Evolutionary conservation across 2,888 invertebrate species (phyloP), one percentile per base, ranked within the genome.

Genomic region (Gymnocheta viridis): DNA sequence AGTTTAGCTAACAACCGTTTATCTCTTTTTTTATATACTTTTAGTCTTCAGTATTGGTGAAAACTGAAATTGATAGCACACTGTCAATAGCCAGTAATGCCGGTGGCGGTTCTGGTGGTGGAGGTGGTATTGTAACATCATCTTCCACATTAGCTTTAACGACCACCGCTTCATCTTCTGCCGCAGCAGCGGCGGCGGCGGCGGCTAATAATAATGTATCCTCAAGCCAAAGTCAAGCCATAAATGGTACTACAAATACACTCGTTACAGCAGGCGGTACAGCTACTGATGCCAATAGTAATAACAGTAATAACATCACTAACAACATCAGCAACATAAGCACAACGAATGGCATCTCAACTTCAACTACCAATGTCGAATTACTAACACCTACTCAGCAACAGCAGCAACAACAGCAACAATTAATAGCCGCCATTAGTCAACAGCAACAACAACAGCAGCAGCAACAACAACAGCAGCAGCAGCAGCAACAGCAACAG

Each of bases 61-160:
- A 94, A 93, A 94, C 93, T 86, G 94, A 94, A 89, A 91, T 93
- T 84, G 93, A 94, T 87, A 90, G 92, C 78, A 86, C 86, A 73
- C 87, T 85, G 51, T 82, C 85, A 79, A 87, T 85, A 80, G 85
- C 86, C 80, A 85, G 91, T 90, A 90, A 91, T 89, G 89, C 91
- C 91, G 85, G 92, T 89, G 84, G 92, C 90, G 86, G 92, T 88
- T 85, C 92, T 91, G 87, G 90, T 88, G 87, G 86, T 35, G 82
- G 80, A 29, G 87, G 86, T 41, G 84, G 81, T 56, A 62, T 72
- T 47, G 64, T 73, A 49, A 58, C 62, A 49, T 56, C 73, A 67
- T 82, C 85, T 41, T 81, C 86, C 12, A 85, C 87, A 78, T 83
- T 85, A 62, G 73, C 85, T 56, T 82, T 85, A 67, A 87, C 86